These are phyloP conservation scores for Empidonax alnorum DNA, from an alignment of 2,113 vertebrate species.

Conservation along the genomic window DNA sequence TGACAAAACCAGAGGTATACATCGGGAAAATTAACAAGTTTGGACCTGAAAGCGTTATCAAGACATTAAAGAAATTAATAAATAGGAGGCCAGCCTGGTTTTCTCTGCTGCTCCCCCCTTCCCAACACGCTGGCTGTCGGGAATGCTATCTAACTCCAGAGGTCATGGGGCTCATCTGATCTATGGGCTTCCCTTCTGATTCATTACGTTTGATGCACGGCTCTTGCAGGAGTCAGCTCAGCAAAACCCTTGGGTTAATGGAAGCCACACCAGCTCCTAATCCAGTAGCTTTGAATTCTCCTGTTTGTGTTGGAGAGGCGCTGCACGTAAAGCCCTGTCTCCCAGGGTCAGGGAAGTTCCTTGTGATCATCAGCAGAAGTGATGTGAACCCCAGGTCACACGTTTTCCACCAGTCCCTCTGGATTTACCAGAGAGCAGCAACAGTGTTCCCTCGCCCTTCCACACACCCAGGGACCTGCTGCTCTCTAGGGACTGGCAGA, in stretches of 20 bases:
- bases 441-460: neutral
- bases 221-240: neutral
- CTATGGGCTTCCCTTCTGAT: constrained; percentile 32
- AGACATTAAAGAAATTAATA: neutral
- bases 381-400: constrained; percentile 49
- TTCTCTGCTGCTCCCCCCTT: neutral
- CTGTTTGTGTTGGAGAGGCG: neutral
- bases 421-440: neutral
- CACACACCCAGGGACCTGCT: accelerated
- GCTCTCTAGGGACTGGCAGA: neutral
- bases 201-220: neutral
- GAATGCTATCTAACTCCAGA: constrained; percentile 40
- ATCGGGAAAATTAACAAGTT: neutral
- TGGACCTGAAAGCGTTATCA: neutral
- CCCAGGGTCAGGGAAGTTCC: constrained; percentile 39
- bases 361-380: neutral
- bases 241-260: constrained; percentile 51
- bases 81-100: neutral
- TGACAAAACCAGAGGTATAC: neutral
- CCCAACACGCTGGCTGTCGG: neutral
- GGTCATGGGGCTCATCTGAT: constrained; percentile 44
- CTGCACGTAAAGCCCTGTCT: neutral
- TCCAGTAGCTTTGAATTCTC: constrained; percentile 57
- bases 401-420: neutral
- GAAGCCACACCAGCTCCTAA: constrained; percentile 61